Percentiles rank a stretch among this genome's conserved stretches.
phyloP scores from a whole-genome alignment of 2,888 invertebrate genomes.

The Helicoverpa assulta region DNA sequence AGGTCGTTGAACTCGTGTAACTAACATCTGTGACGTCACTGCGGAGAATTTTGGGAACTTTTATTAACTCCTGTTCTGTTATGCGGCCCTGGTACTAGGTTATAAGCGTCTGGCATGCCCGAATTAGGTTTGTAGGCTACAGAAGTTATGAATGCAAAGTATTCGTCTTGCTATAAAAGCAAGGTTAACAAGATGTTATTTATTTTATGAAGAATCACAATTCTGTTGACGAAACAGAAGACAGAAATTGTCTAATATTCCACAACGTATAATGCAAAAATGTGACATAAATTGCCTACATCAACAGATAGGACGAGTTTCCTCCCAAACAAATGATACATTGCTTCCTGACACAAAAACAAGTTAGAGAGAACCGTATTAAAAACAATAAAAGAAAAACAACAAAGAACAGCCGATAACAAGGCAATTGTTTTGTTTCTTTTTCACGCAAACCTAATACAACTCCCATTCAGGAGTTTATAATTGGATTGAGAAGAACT shows the following conservation, averaged over 20 bases:
- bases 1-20: slow-evolving; percentile 23
- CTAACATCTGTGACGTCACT: slow-evolving; percentile 40
- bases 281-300: neutral
- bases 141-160: neutral
- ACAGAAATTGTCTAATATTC: neutral
- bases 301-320: slow-evolving; percentile 10
- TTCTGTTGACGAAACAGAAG: neutral
- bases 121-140: neutral
- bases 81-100: slow-evolving; percentile 36
- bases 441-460: slow-evolving; percentile 33
- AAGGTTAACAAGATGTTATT: neutral
- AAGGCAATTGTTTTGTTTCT: slow-evolving; percentile 34
- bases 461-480: slow-evolving; percentile 28
- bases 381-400: slow-evolving; percentile 38
- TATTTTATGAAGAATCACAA: neutral
- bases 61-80: slow-evolving; percentile 43
- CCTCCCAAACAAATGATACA: slow-evolving; percentile 21
- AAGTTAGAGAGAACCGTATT: slow-evolving; percentile 23
- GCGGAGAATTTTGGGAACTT: slow-evolving; percentile 37
- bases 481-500: slow-evolving; percentile 30
- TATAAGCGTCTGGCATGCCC: slow-evolving; percentile 3
- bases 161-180: neutral
- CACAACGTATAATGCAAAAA: neutral
- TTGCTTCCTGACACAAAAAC: slow-evolving; percentile 17
- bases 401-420: slow-evolving; percentile 20